Evolutionary conservation across 2,888 invertebrate genomes (phyloP).

Genomic region (Drosophila quinaria): DNA sequence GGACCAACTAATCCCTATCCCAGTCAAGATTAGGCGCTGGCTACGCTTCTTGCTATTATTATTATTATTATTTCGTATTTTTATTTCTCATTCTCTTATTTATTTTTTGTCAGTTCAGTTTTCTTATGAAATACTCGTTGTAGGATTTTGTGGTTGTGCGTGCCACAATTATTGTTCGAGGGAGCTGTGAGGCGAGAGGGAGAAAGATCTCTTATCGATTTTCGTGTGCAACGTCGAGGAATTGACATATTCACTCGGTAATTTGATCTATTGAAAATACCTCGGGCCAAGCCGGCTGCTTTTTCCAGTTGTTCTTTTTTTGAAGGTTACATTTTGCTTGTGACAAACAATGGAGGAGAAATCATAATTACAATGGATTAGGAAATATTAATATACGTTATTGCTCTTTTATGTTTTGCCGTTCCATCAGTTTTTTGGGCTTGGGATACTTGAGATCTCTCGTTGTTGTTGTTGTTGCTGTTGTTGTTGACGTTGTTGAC

Average conservation of each 20-base stretch:
- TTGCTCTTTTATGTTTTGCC: slow-evolving; percentile 59
- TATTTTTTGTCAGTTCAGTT: slow-evolving; percentile 55
- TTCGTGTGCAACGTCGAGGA: slow-evolving; percentile 49
- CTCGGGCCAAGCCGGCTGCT: slow-evolving; percentile 35
- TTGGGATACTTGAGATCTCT: slow-evolving; percentile 52
- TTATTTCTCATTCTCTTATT: slow-evolving; percentile 9
- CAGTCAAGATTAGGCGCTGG: slow-evolving; percentile 69
- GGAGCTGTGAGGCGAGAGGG: slow-evolving; percentile 44
- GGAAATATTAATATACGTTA: slow-evolving; percentile 73
- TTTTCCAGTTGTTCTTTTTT: slow-evolving; percentile 15
- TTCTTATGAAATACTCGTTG: slow-evolving; percentile 54
- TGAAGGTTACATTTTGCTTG: slow-evolving; percentile 68
- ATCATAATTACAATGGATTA: slow-evolving; percentile 82
- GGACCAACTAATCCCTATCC: slow-evolving; percentile 75
- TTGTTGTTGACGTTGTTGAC: slow-evolving; percentile 48
- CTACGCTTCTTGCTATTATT: slow-evolving; percentile 38
- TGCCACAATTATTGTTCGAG: slow-evolving; percentile 58
- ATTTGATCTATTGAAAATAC: slow-evolving; percentile 67
- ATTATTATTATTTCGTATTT: slow-evolving; percentile 28
- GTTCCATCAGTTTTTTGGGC: slow-evolving; percentile 45
- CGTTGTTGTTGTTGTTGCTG: slow-evolving; percentile 27
- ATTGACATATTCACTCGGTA: slow-evolving; percentile 80
- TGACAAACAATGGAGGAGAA: slow-evolving; percentile 72
- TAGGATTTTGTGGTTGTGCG: slow-evolving; percentile 46
- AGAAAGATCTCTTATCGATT: slow-evolving; percentile 67